A percentile compares a stretch with the other conserved stretches of the same genome.
Evolutionary conservation across 2,113 vertebrate species (phyloP).

Genomic region (Oreochromis niloticus): DNA sequence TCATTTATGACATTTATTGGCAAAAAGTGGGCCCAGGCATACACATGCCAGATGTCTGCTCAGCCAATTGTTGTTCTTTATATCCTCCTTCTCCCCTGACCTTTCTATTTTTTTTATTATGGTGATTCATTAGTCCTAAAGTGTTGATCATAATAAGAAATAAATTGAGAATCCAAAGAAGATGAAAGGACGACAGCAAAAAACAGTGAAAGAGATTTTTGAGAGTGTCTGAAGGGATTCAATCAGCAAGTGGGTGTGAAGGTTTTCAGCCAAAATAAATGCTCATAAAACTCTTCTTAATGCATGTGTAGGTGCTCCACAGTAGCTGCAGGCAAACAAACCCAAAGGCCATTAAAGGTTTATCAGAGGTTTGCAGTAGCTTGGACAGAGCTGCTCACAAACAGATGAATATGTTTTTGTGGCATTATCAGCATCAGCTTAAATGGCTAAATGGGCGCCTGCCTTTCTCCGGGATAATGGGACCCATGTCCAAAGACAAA

Average conservation of each 20-base stretch:
- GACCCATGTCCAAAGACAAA: conserved; percentile 13
- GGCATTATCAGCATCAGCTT: conserved; percentile 7
- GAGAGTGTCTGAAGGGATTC: neutral
- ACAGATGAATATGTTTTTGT: conserved; percentile 20
- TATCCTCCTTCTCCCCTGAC: neutral
- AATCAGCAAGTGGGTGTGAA: neutral
- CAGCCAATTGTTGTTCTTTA: neutral
- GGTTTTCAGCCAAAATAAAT: conserved; percentile 46
- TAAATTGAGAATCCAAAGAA: neutral
- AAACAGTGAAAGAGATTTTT: neutral
- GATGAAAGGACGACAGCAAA: neutral
- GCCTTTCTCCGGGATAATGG: conserved; percentile 6
- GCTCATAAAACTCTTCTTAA: conserved; percentile 39
- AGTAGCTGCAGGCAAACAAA: conserved; percentile 16
- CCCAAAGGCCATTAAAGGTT: conserved; percentile 43
- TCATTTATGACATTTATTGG: neutral
- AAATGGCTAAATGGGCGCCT: neutral
- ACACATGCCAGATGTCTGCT: neutral
- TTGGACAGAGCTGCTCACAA: neutral
- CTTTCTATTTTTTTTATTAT: neutral
- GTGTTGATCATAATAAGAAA: conserved; percentile 15
- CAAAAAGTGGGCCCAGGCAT: neutral
- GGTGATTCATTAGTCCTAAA: neutral
- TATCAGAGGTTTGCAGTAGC: conserved; percentile 58
- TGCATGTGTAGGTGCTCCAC: conserved; percentile 34